Base-by-base conservation (phyloP, 2,888 invertebrate genomes). In the Harmothoe impar region DNA sequence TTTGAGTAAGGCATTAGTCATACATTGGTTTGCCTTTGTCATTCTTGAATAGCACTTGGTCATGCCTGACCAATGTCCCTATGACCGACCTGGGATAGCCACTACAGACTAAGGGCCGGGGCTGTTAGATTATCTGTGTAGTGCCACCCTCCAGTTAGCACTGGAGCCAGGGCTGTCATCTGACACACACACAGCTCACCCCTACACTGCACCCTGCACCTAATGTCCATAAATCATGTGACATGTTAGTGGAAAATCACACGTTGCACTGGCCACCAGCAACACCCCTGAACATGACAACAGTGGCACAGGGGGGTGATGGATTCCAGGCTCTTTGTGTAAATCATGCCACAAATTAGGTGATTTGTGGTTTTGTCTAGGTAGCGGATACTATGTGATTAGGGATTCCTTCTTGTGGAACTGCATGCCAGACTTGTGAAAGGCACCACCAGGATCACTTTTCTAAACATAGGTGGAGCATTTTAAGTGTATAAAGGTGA, bases 181-280 rank as follows among this genome's bases (percentile, higher is more conserved):
- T 62, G 62, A n/a, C 62, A 52, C 54, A n/a, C 54, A 52, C 12
- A n/a, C 62, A n/a, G 62, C 62, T n/a, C 43, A 62, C 62, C 62
- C 62, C 62, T 62, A n/a, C 62, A 12, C 62, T n/a, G n/a, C 23
- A 62, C 62, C 62, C 62, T 62, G n/a, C 23, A 62, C 62, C 62
- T n/a, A 62, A n/a, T n/a, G 15, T 62, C 62, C 62, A 62, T 62
- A 62, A 62, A 62, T 62, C 62, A 62, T 20, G 62, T 62, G 62
- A n/a, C 62, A 62, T 62, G 62, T 62, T 62, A 62, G 23, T 62
- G 62, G 62, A 20, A 62, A 62, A 62, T 62, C 62, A 62, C 62
- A 62, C n/a, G 62, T 62, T 62, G 62, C 43, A 43, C 10, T 43
- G 43, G 43, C 62, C 62, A 52, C 17, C 17, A 62, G 62, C 23